These are phyloP conservation scores for Zapornia atra DNA, from an alignment of 2,113 vertebrate species.

Conservation along the genomic window DNA sequence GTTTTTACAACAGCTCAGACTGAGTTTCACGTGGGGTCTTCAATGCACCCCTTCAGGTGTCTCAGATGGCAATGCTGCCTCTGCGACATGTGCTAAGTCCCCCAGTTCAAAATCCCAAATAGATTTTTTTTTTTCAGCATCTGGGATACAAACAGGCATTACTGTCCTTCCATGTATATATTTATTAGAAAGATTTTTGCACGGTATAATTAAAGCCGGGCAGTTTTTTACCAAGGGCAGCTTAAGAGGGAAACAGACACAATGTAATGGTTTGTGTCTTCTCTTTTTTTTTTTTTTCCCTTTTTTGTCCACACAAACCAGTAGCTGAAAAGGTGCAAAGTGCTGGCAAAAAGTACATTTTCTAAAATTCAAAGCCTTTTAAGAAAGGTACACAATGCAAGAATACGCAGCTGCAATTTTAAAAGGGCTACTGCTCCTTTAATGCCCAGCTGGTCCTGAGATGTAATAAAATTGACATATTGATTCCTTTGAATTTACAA, in stretches of 20 bases:
- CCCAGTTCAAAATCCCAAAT: not conserved
- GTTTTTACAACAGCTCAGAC: not conserved
- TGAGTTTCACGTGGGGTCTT: not conserved
- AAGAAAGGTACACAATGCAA: constrained; percentile 72
- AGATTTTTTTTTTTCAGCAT: not conserved
- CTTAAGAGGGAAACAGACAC: constrained; percentile 42
- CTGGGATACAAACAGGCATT: not conserved
- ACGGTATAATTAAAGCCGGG: not conserved
- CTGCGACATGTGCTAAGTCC: not conserved
- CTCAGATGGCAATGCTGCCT: not conserved
- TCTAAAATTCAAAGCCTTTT: constrained; percentile 73
- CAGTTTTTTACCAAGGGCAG: not conserved
- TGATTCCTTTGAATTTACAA: constrained; percentile 99
- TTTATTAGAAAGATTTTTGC: constrained; percentile 35
- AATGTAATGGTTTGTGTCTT: constrained; percentile 45
- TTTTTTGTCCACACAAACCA: constrained; percentile 9
- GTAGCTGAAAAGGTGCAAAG: constrained; percentile 68
- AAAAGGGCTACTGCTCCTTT: constrained; percentile 89
- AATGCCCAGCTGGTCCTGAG: constrained; percentile 96
- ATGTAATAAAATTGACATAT: constrained; percentile 99
- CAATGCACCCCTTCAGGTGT: not conserved
- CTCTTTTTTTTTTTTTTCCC: constrained; percentile 14
- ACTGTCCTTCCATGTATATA: not conserved
- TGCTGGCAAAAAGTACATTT: constrained; percentile 48
- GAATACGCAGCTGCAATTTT: constrained; percentile 73